These are phyloP conservation scores for Plestiodon gilberti DNA, from an alignment of 2,113 vertebrate genomes.

Conservation along the genomic window DNA sequence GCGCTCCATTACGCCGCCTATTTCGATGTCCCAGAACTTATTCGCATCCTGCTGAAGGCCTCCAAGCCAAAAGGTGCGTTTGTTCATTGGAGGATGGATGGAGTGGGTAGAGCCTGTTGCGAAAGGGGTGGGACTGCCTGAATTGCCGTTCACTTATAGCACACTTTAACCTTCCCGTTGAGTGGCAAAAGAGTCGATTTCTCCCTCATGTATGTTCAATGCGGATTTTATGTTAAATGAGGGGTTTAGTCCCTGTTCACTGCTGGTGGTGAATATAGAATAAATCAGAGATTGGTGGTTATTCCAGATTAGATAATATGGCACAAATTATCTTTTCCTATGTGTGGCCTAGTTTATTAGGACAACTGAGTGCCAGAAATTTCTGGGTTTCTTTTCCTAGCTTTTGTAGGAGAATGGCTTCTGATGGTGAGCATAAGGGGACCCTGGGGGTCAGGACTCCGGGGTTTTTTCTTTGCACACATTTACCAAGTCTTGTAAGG, in stretches of 20 bases:
- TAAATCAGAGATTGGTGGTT: background rate
- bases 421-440: background rate
- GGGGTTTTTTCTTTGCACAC: too few relatives aligned
- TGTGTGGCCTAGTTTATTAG: background rate
- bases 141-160: too few relatives aligned
- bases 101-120: background rate
- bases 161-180: background rate
- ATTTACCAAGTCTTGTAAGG: background rate
- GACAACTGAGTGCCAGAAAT: background rate
- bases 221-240: background rate
- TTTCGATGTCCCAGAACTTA: constrained; percentile 90
- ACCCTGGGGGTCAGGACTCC: background rate
- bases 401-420: background rate
- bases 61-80: constrained; percentile 82
- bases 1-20: constrained; percentile 92
- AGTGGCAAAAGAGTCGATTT: background rate
- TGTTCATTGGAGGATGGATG: background rate
- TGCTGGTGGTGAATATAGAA: background rate
- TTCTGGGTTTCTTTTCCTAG: too few relatives aligned
- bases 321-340: background rate
- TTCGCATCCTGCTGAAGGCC: constrained; percentile 86
- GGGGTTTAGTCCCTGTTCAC: background rate
- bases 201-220: background rate
- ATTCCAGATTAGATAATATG: background rate
- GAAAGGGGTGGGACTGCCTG: background rate